A percentile compares a stretch with the other conserved stretches of the same genome.
phyloP scores from a whole-genome alignment of 2,888 invertebrate genomes.

The Parapristionchus giblindavisi region DNA sequence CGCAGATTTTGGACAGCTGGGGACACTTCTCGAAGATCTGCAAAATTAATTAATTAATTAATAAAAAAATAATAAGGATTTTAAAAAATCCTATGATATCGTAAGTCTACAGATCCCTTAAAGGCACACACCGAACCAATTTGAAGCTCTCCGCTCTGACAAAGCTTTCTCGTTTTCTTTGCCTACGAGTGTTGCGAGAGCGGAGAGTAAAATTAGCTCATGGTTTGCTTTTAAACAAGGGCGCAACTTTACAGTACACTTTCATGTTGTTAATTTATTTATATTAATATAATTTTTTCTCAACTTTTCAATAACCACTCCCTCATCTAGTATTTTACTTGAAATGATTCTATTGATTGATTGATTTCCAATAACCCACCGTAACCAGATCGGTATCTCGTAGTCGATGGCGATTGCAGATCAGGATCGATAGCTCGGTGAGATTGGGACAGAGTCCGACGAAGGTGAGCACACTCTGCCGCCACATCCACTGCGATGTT shows the following conservation, averaged over 20 bases:
- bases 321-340: neutral
- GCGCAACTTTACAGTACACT: too few species aligned
- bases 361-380: constrained; percentile 25
- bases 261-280: too few species aligned
- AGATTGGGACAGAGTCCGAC: constrained; percentile 47
- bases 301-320: neutral
- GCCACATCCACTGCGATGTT: constrained; percentile 58
- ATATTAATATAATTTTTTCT: too few species aligned
- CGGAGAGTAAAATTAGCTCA: too few species aligned
- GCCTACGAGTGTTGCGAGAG: too few species aligned
- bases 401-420: constrained; percentile 55
- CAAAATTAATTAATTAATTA: neutral
- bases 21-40: constrained; percentile 53
- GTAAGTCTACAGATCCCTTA: too few species aligned
- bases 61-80: neutral
- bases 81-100: too few species aligned
- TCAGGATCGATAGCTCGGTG: constrained; percentile 48
- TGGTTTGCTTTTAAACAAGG: too few species aligned
- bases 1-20: constrained; percentile 47
- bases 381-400: constrained; percentile 53
- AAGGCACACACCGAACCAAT: too few species aligned
- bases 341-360: neutral
- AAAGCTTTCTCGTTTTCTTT: too few species aligned
- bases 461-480: constrained; percentile 51
- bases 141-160: too few species aligned